phyloP scores from a whole-genome alignment of 2,113 vertebrate species.

The Tauraco erythrolophus region DNA sequence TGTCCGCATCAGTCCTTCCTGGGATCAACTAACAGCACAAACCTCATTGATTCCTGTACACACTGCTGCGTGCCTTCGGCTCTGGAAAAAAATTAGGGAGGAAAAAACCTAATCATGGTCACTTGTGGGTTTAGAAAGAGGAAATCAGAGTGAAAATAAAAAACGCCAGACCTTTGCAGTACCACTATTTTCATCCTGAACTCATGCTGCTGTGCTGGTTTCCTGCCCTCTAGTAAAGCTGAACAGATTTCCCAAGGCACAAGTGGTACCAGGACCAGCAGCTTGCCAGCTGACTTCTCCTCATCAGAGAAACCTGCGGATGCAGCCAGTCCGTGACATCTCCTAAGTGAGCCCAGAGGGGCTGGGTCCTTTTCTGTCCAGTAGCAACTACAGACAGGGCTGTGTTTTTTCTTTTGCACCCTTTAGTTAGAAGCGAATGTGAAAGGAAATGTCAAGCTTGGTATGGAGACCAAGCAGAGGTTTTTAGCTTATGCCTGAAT shows the following conservation, averaged over 20 bases:
- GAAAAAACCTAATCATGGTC: accelerated
- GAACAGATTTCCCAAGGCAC: neutral
- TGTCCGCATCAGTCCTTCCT: neutral
- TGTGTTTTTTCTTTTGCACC: neutral
- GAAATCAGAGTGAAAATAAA: neutral
- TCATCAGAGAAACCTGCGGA: neutral
- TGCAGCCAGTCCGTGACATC: neutral
- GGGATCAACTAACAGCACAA: neutral
- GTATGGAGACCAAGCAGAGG: neutral
- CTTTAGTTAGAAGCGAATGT: neutral
- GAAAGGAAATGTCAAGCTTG: neutral
- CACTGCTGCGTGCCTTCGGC: accelerated
- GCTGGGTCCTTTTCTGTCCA: neutral
- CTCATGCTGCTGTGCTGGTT: neutral
- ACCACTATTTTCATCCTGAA: neutral
- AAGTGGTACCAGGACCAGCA: neutral
- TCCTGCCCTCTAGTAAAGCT: neutral
- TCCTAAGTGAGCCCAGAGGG: neutral
- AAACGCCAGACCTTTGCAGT: neutral
- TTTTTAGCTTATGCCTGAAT: neutral
- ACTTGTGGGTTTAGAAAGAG: neutral
- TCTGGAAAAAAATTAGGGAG: neutral
- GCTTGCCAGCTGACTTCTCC: neutral
- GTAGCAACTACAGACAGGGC: neutral
- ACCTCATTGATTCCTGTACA: neutral